Conservation (phyloP, 2,113 vertebrate genomes). For the Shinisaurus crocodilurus region DNA sequence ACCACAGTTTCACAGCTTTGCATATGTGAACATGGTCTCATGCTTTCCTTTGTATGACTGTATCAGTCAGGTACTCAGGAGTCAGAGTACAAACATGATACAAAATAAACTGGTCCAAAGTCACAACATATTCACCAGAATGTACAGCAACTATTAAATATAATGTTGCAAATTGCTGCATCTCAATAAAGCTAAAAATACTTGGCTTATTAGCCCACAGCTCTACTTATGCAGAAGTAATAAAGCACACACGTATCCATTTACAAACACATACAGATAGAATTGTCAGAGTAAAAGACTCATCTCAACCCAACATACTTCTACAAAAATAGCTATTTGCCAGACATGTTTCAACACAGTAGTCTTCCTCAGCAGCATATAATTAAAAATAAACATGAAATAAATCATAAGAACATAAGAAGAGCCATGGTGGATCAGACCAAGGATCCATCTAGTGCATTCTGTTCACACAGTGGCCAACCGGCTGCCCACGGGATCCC, state of each 20-base stretch:
- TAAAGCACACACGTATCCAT: neutral
- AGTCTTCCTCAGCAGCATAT: neutral
- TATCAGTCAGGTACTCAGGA: neutral
- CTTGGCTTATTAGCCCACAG: neutral
- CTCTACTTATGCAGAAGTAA: neutral
- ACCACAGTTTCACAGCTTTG: neutral
- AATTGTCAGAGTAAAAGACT: neutral
- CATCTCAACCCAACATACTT: neutral
- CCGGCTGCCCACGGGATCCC: too few species aligned
- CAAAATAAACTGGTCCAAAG: neutral
- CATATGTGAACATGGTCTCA: fast-evolving
- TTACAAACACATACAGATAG: neutral
- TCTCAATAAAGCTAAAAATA: neutral
- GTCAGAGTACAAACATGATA: neutral
- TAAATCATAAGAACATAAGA: neutral
- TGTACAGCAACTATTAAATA: neutral
- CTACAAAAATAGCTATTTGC: neutral
- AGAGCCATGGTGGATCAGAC: too few species aligned
- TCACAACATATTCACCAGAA: neutral
- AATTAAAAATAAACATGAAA: neutral
- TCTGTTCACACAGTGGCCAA: too few species aligned
- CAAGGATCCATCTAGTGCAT: too few species aligned
- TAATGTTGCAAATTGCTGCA: neutral
- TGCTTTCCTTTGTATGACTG: neutral
- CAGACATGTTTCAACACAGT: neutral